Conservation (phyloP, 2,888 invertebrate species). For the Yponomeuta plumbellus region DNA sequence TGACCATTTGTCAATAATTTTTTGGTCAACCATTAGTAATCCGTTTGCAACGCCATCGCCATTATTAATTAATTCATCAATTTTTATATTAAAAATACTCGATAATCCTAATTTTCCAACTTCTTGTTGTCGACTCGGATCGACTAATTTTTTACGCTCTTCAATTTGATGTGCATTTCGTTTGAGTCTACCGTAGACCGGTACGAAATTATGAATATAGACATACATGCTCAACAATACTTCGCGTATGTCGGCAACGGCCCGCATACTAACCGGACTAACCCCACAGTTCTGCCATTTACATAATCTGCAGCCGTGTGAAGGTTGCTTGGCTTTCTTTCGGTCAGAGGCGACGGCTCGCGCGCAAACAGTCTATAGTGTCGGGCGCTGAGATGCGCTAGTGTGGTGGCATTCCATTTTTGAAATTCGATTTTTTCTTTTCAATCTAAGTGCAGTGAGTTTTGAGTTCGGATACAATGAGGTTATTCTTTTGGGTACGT, state of each 20-base stretch:
- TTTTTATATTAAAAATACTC: no score
- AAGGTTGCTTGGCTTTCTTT: conserved; percentile 63
- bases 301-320: conserved; percentile 38
- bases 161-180: no score
- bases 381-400: conserved; percentile 63
- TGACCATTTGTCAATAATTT: no score
- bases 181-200: no score
- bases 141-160: no score
- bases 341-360: conserved; percentile 52
- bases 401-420: conserved; percentile 53
- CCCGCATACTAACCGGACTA: not conserved
- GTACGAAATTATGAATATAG: no score
- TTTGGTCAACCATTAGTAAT: no score
- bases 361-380: conserved; percentile 49
- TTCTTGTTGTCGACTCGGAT: no score
- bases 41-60: no score
- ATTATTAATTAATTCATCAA: no score
- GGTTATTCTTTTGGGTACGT: conserved; percentile 69
- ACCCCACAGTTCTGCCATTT: conserved; percentile 1
- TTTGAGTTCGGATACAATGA: conserved; percentile 61
- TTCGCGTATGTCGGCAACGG: not conserved
- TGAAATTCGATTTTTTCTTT: conserved; percentile 36
- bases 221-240: not conserved
- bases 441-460: conserved; percentile 52
- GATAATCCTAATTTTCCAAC: no score